Percentiles rank a stretch among this genome's conserved stretches.
Conservation (phyloP, 2,888 invertebrate genomes). For the Drosophila leonis region DNA sequence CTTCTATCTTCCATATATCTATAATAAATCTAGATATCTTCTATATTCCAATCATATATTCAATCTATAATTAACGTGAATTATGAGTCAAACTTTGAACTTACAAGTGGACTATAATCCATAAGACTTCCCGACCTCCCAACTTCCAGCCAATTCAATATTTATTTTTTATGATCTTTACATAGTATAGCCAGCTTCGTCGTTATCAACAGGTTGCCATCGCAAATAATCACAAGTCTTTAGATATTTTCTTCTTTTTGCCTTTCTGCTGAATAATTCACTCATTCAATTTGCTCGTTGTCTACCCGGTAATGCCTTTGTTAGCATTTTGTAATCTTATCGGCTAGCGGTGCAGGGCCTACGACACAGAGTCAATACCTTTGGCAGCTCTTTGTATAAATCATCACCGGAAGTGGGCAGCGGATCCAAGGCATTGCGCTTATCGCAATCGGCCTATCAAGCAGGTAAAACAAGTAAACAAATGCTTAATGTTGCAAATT, state of each 20-base stretch:
- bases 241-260: conserved; percentile 4
- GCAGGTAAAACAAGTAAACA: conserved; percentile 17
- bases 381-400: conserved; percentile 48
- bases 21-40: too few relatives aligned
- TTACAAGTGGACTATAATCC: neutral
- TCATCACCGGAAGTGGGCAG: conserved; percentile 69
- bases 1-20: too few relatives aligned
- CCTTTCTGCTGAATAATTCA: conserved; percentile 12
- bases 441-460: conserved; percentile 46
- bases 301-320: conserved; percentile 34
- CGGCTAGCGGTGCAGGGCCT: conserved; percentile 46
- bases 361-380: conserved; percentile 61
- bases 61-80: neutral
- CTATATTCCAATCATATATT: neutral
- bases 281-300: conserved; percentile 30
- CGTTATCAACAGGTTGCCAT: conserved; percentile 12
- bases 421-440: conserved; percentile 28
- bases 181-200: neutral
- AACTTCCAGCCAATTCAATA: neutral
- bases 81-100: neutral
- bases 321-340: conserved; percentile 60
- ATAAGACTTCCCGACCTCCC: neutral
- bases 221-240: conserved; percentile 2
- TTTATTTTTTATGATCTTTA: neutral
- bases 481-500: conserved; percentile 30